phyloP scores from a whole-genome alignment of 1,140 invertebrate genomes.

The Drosophila bocqueti region DNA sequence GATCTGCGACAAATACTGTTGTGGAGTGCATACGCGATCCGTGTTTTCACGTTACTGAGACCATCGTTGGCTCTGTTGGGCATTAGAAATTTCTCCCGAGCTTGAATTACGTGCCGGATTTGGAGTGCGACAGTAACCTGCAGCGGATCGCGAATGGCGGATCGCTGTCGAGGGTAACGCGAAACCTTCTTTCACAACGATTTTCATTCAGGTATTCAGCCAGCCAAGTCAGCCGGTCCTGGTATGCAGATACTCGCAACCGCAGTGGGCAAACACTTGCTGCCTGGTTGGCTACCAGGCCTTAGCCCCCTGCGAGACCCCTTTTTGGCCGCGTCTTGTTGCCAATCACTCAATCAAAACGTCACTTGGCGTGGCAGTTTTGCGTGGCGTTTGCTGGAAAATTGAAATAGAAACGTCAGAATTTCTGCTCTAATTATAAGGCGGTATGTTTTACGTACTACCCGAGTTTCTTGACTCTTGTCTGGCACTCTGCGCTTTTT shows the following conservation, averaged over 20 bases:
- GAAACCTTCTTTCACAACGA: conserved; percentile 81
- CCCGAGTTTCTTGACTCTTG: conserved; percentile 77
- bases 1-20: neutral
- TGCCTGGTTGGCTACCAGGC: conserved; percentile 74
- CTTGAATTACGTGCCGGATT: conserved; percentile 79
- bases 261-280: conserved; percentile 80
- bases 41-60: conserved; percentile 5
- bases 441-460: conserved; percentile 81
- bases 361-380: conserved; percentile 84
- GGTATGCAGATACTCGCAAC: conserved; percentile 83
- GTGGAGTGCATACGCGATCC: neutral
- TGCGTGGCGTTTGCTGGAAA: conserved; percentile 82
- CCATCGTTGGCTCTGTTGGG: conserved; percentile 37
- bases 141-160: conserved; percentile 19
- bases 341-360: conserved; percentile 85
- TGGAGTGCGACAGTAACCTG: conserved; percentile 57
- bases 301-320: conserved; percentile 16
- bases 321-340: conserved; percentile 68
- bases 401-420: conserved; percentile 85
- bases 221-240: conserved; percentile 17
- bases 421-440: conserved; percentile 85
- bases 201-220: conserved; percentile 77
- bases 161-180: conserved; percentile 63
- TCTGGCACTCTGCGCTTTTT: conserved; percentile 41
- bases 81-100: conserved; percentile 71